Percentiles rank a stretch among this genome's conserved stretches.
phyloP scores from a whole-genome alignment of 2,797 vertebrate species.

The Lepidocolaptes lacrymiger region DNA sequence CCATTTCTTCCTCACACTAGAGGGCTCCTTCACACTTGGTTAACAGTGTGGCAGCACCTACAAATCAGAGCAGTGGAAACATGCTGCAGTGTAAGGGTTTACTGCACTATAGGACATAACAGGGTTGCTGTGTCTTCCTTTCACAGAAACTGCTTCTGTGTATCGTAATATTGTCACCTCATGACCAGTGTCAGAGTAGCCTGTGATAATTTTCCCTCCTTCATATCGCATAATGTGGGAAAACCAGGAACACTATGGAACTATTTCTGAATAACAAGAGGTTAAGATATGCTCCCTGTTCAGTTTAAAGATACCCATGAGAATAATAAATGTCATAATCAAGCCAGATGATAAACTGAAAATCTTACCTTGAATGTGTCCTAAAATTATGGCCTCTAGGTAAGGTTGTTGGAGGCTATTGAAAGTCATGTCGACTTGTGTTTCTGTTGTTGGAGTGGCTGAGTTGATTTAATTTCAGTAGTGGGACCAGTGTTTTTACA shows the following conservation, averaged over 20 bases:
- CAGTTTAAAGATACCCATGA: not conserved
- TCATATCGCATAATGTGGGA: not conserved
- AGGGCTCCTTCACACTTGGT: slow-evolving; percentile 43
- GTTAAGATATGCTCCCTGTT: not conserved
- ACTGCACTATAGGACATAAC: not conserved
- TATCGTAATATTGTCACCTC: not conserved
- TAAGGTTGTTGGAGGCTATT: not conserved
- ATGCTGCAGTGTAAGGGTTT: fast-evolving
- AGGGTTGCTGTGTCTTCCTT: not conserved
- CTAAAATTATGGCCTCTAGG: not conserved
- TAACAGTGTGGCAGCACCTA: not conserved
- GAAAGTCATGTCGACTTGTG: not conserved
- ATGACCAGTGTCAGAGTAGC: not conserved
- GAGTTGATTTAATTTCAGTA: not conserved
- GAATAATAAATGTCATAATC: not conserved
- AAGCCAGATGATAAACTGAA: not conserved
- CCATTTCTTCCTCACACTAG: slow-evolving; percentile 42
- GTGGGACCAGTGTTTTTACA: not conserved
- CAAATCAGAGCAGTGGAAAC: not conserved
- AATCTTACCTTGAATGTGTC: not conserved
- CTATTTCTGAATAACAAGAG: not conserved
- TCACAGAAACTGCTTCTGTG: not conserved
- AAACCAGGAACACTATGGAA: not conserved
- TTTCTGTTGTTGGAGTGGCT: not conserved
- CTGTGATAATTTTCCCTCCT: not conserved